Base-by-base conservation (phyloP, 2,888 invertebrate species). In the Idaea dimidiata region DNA sequence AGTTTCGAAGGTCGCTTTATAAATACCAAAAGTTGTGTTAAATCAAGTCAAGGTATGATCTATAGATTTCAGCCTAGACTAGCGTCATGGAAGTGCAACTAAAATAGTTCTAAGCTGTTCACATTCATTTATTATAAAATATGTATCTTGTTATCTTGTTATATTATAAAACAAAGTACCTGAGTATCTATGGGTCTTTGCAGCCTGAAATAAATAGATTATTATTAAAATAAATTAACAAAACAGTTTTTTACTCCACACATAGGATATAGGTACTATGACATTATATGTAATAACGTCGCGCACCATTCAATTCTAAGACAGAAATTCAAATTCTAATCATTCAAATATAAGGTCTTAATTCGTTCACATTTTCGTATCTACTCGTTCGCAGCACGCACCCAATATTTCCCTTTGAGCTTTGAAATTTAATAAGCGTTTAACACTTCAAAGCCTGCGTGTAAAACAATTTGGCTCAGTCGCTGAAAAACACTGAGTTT, bases 351-450 rank as follows among this genome's bases (percentile, higher is more conserved):
- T 63, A 72, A 65, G 68, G 67, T 70, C 54, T 56, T 65, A 62
- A 65, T 57, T 62, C 43, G 66, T 61, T 55, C 57, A 59, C 57
- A 53, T 8, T 62, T 58, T 32, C 57, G 63, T 64, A 64, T 60
- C 67, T 67, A 69, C 66, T 66, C 65, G 65, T 63, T 68, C 65
- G 72, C 72, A 72, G 73, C 76, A 73, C 71, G 74, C 78, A 80
- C 74, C 80, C 83, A 85, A 83, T 84, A 84, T 86, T 85, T 85
- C 84, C 84, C 84, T 87, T 84, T 79, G 84, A 81, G 86, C 83
- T 82, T 80, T 80, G 80, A 86, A 89, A 91, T 90, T 90, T 90
- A 91, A 91, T 91, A 91, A 89, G 81, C 89, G 86, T 82, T 88
- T 89, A 89, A 87, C 89, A 90, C 90, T 90, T 89, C 87, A 89